Evolutionary conservation across 2,113 vertebrate genomes (phyloP).

Genomic region (Poicephalus gulielmi): DNA sequence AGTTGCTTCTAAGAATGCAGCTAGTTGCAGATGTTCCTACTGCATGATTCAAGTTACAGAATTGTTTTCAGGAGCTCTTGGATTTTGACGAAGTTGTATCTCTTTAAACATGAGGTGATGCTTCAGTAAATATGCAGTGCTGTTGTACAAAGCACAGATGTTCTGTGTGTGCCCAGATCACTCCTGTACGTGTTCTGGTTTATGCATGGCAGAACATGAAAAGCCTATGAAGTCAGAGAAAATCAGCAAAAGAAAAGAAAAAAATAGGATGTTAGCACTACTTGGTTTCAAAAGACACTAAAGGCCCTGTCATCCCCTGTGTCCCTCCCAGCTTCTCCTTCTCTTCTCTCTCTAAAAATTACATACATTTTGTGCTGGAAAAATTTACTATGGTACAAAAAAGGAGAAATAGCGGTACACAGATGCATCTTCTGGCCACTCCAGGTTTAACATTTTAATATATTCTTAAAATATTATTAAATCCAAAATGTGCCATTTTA

Average conservation of each 20-base stretch:
- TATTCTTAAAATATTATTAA: neutral
- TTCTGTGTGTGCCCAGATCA: neutral
- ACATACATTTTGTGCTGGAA: neutral
- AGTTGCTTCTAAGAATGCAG: neutral
- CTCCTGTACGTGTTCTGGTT: neutral
- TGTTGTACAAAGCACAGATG: constrained; percentile 14
- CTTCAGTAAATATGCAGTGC: neutral
- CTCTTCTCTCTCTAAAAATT: neutral
- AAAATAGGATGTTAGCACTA: neutral
- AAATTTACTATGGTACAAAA: rapidly evolving
- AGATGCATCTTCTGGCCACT: neutral
- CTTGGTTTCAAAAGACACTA: neutral
- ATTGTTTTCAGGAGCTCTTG: neutral
- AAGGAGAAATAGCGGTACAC: neutral
- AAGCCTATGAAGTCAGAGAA: neutral
- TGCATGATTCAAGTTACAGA: neutral
- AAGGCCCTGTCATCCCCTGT: neutral
- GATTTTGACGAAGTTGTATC: neutral
- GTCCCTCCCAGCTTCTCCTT: neutral
- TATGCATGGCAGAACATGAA: constrained; percentile 1
- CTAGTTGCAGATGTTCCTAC: neutral
- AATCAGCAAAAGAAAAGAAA: neutral
- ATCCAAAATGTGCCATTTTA: neutral
- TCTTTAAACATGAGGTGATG: neutral
- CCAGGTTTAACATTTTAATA: neutral